Base-by-base conservation (phyloP, 2,797 vertebrate genomes). In the Chanos chanos region DNA sequence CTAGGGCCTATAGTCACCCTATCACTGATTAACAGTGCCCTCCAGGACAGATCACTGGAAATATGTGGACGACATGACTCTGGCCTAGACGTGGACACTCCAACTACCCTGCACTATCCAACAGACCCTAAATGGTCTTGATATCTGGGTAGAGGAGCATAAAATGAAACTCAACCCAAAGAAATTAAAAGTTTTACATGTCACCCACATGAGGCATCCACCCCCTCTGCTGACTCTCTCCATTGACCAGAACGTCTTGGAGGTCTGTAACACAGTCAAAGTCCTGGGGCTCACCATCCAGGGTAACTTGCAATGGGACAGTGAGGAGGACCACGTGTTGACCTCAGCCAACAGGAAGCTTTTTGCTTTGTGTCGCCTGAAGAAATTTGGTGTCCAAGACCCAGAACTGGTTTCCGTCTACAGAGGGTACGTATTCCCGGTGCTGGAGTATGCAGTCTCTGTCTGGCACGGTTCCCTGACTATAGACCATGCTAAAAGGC, bases 401-500 rank as follows among this genome's bases (percentile, higher is more conserved):
- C 39, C 8, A 16, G 4, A 6, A 3, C 39, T 3, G 39, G 16
- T 16, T 16, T 16, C 16, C 16, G 16, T 16, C 1, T 16, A 16
- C 16, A 16, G 1, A 16, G 16, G 16, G 1, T 16, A 16, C 16
- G 1, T 16, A 16, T 16, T 16, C 1, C 16, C 16, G 16, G 61
- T 47, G 22, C 44, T 47, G 18, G 44, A 47, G 44, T 47, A 24
- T n/a, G 18, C 44, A 22, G 4, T 22, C 18, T 21, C 44, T 22
- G 2, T 22, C 19, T 47, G 44, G 44, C 44, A 47, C 44, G 24
- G 44, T 47, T 47, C 2, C 22, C 22, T 47, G 44, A 47, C 44
- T 22, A 18, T n/a, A 1, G 39, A 41, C 4, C 3, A 16, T 30
- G 55, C 49, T 66, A 49, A 64, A 65, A 66, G 41, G 47, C 52